A percentile compares a stretch with the other conserved stretches of the same genome.
These are phyloP conservation scores for Fregetta grallaria DNA, from an alignment of 2,113 vertebrate genomes.

Conservation along the genomic window DNA sequence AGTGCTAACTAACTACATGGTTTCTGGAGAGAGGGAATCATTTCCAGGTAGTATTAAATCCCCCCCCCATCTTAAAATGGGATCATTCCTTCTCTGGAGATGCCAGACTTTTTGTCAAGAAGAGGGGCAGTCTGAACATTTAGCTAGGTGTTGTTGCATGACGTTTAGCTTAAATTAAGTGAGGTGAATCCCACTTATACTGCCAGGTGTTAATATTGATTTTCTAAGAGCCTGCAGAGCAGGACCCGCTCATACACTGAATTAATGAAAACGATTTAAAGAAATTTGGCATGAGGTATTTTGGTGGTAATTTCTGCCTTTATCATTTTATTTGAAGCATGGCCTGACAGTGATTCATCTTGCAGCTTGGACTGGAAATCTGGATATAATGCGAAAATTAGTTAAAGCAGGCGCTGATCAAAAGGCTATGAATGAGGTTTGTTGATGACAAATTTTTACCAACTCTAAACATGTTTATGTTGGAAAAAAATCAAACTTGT, in stretches of 20 bases:
- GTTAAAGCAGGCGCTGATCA: constrained; percentile 87
- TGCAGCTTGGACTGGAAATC: constrained; percentile 89
- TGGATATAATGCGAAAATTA: constrained; percentile 83
- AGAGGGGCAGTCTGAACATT: neutral
- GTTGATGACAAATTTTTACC: neutral
- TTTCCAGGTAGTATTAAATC: neutral
- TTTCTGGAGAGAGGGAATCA: neutral
- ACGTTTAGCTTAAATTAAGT: neutral
- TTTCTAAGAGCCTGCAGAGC: neutral
- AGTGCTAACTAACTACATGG: neutral
- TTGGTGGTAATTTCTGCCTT: neutral
- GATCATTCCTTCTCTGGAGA: neutral
- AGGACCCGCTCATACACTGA: neutral
- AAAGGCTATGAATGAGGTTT: constrained; percentile 82
- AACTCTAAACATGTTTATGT: neutral
- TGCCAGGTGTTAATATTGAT: neutral
- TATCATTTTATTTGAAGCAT: constrained; percentile 72
- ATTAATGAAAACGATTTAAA: neutral
- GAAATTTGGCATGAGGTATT: neutral
- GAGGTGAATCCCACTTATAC: neutral
- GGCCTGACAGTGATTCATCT: constrained; percentile 86
- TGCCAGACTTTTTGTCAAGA: neutral
- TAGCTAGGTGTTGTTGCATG: neutral
- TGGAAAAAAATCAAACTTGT: neutral
- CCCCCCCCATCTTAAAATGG: neutral